Base-by-base conservation (phyloP, 2,888 invertebrate species). In the Lasioglossum malachurum region DNA sequence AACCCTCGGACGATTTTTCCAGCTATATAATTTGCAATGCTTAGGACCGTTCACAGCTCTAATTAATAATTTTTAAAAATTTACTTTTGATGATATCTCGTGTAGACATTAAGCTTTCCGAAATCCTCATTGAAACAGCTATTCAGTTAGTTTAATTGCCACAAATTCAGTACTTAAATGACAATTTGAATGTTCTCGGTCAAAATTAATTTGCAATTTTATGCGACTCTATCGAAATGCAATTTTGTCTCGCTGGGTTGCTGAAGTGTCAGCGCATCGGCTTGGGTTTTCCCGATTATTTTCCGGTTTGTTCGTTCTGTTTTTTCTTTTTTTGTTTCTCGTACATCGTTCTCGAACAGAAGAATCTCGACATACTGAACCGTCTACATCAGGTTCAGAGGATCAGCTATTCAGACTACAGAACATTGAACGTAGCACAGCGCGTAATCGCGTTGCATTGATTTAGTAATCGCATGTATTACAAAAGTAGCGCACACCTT, bases 401-500 rank as follows among this genome's bases (percentile, higher is more conserved):
- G 16, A 44, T 41, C 49, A n/a, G 14, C 44, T 41, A 64, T 64
- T 67, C n/a, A 78, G 38, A 78, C 71, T 72, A 49, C 78, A 78
- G 71, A 78, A 78, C 78, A 78, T 53, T 72, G 71, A 41, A 78
- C 78, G 53, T 53, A 78, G 53, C 38, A 41, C 71, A 78, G n/a
- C n/a, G 35, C 41, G 27, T 53, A 53, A 57, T 79, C 46, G 35
- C 35, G 69, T 69, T 69, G 69, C 69, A 31, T 69, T 44, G 53
- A 49, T 69, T 41, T 69, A 71, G 44, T 71, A 71, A 76, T 77
- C 69, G 82, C 82, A 82, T 82, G 82, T 46, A 77, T 60, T 23
- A 49, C 46, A n/a, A 64, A 7, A 31, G 76, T 71, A 81, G 81
- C 27, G 76, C n/a, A 57, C 71, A 41, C 31, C 23, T 81, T 64